These are phyloP conservation scores for Brachionus manjavacas DNA, from an alignment of 1,140 invertebrate species.

Conservation along the genomic window DNA sequence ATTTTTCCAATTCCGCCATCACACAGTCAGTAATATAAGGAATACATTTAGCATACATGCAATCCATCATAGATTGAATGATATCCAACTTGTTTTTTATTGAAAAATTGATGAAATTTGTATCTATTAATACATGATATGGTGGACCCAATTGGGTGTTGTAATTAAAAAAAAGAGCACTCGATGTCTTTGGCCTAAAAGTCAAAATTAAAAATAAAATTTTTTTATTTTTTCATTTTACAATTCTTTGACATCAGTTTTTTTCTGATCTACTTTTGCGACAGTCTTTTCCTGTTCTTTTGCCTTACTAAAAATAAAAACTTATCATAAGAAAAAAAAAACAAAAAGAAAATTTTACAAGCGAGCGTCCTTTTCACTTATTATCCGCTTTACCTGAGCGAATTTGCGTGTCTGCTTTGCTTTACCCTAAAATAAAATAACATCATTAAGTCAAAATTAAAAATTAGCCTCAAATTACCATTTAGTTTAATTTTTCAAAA, in stretches of 20 bases:
- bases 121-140: slow-evolving; percentile 92
- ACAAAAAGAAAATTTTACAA: background rate
- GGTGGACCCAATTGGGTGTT: slow-evolving; percentile 98
- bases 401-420: slow-evolving; percentile 45
- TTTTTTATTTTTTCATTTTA: background rate
- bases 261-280: slow-evolving; percentile 7
- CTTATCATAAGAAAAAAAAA: background rate
- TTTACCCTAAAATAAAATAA: background rate
- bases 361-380: slow-evolving; percentile 9
- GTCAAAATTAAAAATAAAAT: background rate
- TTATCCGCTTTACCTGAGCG: slow-evolving; percentile 42
- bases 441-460: background rate
- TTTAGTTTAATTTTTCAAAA: background rate
- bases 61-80: slow-evolving; percentile 96
- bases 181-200: slow-evolving; percentile 71
- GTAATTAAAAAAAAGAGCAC: slow-evolving; percentile 92
- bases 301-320: slow-evolving; percentile 1
- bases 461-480: background rate
- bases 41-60: slow-evolving; percentile 95
- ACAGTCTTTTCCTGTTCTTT: background rate
- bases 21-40: slow-evolving; percentile 98
- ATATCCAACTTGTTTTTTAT: slow-evolving; percentile 98
- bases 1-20: slow-evolving; percentile 92
- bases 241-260: background rate
- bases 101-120: slow-evolving; percentile 98